phyloP scores from a whole-genome alignment of 2,113 vertebrate species.

The Neopipo cinnamomea region DNA sequence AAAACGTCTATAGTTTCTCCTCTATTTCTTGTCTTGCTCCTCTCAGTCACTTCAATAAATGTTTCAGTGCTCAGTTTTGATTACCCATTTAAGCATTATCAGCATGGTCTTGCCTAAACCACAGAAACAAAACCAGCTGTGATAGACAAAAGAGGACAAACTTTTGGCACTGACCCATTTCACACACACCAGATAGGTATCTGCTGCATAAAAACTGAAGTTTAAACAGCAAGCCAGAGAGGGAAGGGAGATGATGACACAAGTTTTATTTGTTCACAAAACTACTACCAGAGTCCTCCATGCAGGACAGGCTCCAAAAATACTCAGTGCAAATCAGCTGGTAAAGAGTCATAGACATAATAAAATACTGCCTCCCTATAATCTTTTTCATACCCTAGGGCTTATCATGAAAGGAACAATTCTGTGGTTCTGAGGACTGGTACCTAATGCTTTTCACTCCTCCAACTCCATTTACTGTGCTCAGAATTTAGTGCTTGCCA shows the following conservation, averaged over 20 bases:
- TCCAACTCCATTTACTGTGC: background rate
- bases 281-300: background rate
- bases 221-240: background rate
- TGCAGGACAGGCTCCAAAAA: background rate
- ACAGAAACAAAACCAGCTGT: background rate
- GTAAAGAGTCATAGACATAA: background rate
- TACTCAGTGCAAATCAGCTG: background rate
- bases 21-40: background rate
- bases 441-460: background rate
- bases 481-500: background rate
- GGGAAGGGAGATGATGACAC: background rate
- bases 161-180: background rate
- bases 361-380: background rate
- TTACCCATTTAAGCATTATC: background rate
- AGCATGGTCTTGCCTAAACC: background rate
- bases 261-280: background rate
- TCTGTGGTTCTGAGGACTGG: background rate
- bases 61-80: background rate
- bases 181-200: background rate
- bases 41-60: background rate
- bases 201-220: background rate
- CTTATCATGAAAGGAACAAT: background rate
- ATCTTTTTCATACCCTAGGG: background rate
- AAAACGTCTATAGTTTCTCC: background rate
- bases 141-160: background rate